phyloP scores from a whole-genome alignment of 2,888 invertebrate species.

The Epistrophella euchroma region DNA sequence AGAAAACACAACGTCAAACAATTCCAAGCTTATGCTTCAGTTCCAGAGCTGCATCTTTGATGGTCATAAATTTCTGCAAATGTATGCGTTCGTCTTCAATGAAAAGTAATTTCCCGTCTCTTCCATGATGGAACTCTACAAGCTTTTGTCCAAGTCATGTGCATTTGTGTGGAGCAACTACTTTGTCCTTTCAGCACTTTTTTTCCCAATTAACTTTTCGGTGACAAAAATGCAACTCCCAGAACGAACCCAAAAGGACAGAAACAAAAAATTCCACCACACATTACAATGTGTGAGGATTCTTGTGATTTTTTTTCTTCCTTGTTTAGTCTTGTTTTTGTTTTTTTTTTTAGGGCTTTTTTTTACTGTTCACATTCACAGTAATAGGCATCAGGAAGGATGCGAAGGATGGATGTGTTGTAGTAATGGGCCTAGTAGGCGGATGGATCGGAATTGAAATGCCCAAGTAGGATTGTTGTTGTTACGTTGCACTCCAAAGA shows the following conservation, averaged over 20 bases:
- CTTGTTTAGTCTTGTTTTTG: not conserved
- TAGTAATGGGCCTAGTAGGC: constrained; percentile 15
- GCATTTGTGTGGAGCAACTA: constrained; percentile 46
- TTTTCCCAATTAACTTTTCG: constrained; percentile 74
- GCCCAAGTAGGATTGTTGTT: constrained; percentile 47
- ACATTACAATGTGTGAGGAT: constrained; percentile 49
- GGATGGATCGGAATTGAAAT: constrained; percentile 52
- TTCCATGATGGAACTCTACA: not conserved
- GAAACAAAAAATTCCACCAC: constrained; percentile 33
- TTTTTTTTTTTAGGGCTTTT: not conserved
- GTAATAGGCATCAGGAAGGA: constrained; percentile 72
- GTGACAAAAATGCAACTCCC: constrained; percentile 67
- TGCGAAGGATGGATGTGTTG: constrained; percentile 45
- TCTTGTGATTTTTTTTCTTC: constrained; percentile 43
- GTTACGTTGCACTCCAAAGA: constrained; percentile 20
- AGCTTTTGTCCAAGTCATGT: constrained; percentile 26
- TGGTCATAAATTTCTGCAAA: constrained; percentile 70
- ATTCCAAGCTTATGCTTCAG: constrained; percentile 25
- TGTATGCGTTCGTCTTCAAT: constrained; percentile 72
- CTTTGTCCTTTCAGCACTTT: constrained; percentile 64
- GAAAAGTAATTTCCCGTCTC: constrained; percentile 26
- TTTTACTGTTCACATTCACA: constrained; percentile 52
- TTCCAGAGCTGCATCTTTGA: constrained; percentile 44
- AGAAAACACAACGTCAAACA: not conserved
- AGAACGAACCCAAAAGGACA: constrained; percentile 33